Percentiles rank a stretch among this genome's conserved stretches.
These are phyloP conservation scores for Epinephelus fuscoguttatus DNA, from an alignment of 2,113 vertebrate genomes.

Conservation along the genomic window DNA sequence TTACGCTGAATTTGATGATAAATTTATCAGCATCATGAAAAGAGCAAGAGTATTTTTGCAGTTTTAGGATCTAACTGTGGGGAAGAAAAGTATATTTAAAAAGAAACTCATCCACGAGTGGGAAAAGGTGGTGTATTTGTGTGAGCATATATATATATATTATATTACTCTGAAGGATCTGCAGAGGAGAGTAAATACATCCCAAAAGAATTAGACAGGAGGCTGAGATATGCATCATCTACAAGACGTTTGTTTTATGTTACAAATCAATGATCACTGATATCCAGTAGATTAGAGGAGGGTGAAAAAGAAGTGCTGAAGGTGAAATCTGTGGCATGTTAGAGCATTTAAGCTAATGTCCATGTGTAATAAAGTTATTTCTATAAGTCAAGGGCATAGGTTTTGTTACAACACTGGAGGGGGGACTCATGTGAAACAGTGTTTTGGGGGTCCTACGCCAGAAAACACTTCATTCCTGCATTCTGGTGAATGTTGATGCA, in stretches of 20 bases:
- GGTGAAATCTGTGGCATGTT: not conserved
- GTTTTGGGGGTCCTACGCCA: no score
- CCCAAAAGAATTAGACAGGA: not conserved
- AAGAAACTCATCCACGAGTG: not conserved
- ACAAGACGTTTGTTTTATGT: not conserved
- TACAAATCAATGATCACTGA: not conserved
- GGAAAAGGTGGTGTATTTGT: not conserved
- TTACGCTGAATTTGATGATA: constrained; percentile 17
- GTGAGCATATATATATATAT: no score
- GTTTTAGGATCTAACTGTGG: not conserved
- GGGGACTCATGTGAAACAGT: no score
- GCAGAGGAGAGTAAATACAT: not conserved
- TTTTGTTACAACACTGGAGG: no score
- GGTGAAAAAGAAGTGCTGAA: not conserved
- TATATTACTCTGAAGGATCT: not conserved
- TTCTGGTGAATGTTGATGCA: no score
- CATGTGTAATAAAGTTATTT: not conserved
- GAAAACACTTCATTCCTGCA: no score
- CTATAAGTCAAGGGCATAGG: not conserved
- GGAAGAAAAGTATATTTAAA: not conserved
- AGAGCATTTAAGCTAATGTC: not conserved
- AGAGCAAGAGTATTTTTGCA: not conserved
- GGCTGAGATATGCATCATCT: not conserved
- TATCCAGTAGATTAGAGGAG: not conserved
- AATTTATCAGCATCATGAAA: constrained; percentile 10